phyloP scores from a whole-genome alignment of 2,797 vertebrate species.

The Anabacerthia variegaticeps region DNA sequence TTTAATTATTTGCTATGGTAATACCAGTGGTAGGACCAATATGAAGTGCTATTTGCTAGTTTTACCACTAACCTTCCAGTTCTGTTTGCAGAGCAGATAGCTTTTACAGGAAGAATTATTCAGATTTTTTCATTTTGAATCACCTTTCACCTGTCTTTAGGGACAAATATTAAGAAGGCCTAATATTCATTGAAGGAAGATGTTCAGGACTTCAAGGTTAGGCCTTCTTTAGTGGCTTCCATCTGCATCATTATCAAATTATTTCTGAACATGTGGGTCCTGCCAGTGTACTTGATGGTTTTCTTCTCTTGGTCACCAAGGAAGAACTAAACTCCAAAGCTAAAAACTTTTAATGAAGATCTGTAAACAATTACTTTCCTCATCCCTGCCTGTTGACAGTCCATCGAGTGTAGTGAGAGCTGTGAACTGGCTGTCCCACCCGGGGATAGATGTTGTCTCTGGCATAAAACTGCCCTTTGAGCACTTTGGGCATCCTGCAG shows the following conservation, averaged over 20 bases:
- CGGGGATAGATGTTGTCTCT: background rate
- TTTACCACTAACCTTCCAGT: background rate
- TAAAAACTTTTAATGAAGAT: background rate
- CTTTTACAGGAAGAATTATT: background rate
- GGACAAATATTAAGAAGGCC: background rate
- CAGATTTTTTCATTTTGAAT: background rate
- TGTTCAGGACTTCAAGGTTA: background rate
- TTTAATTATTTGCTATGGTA: background rate
- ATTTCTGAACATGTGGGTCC: background rate
- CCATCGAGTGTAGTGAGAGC: background rate
- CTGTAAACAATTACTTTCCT: background rate
- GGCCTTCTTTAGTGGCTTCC: background rate
- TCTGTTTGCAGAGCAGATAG: background rate
- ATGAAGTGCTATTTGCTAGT: background rate
- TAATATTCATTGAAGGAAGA: background rate
- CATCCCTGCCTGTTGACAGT: background rate
- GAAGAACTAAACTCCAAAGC: background rate
- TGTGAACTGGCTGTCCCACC: background rate
- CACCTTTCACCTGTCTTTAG: background rate
- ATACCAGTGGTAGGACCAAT: background rate
- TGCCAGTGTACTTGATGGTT: background rate
- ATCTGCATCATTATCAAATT: background rate
- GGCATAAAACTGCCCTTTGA: background rate
- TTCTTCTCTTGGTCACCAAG: background rate
- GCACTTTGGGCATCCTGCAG: fast-evolving